These are phyloP conservation scores for Crenuchus spilurus DNA, from an alignment of 2,797 vertebrate genomes.

Conservation along the genomic window DNA sequence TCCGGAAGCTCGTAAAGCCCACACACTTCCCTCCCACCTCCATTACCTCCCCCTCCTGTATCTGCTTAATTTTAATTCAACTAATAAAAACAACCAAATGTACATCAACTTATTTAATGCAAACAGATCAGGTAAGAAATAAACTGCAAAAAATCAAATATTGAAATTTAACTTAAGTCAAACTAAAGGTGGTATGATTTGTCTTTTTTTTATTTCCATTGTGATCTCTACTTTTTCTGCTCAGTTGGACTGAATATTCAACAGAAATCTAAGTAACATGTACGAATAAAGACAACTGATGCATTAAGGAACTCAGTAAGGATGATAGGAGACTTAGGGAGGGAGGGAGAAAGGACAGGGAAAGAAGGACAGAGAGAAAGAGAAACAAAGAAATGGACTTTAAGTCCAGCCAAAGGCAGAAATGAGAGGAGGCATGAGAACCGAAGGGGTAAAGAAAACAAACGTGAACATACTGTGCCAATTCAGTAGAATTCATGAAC, in stretches of 20 bases:
- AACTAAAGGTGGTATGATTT: slow-evolving; percentile 79
- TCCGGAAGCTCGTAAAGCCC: slow-evolving; percentile 61
- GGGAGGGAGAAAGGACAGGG: slow-evolving; percentile 71
- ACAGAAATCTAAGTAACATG: slow-evolving; percentile 84
- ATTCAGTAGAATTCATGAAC: slow-evolving; percentile 71
- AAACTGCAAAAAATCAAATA: slow-evolving; percentile 79
- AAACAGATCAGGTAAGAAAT: slow-evolving; percentile 79
- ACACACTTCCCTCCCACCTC: slow-evolving; percentile 56
- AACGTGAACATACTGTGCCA: slow-evolving; percentile 67
- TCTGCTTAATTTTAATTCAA: slow-evolving; percentile 9
- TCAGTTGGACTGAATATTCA: slow-evolving; percentile 80
- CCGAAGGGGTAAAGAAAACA: slow-evolving; percentile 75
- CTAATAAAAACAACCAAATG: slow-evolving; percentile 68
- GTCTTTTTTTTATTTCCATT: slow-evolving; percentile 62
- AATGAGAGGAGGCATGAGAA: slow-evolving; percentile 74
- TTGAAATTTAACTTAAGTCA: slow-evolving; percentile 81
- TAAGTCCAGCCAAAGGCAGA: slow-evolving; percentile 81
- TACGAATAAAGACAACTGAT: slow-evolving; percentile 85
- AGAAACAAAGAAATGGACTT: slow-evolving; percentile 74
- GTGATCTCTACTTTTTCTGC: slow-evolving; percentile 69
- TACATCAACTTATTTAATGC: slow-evolving; percentile 76
- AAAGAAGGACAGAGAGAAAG: slow-evolving; percentile 70
- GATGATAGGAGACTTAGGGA: slow-evolving; percentile 77
- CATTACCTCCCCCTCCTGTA: slow-evolving; percentile 62
- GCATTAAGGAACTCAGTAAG: slow-evolving; percentile 85